phyloP scores from a whole-genome alignment of 2,113 vertebrate species.

The Ailuropoda melanoleuca region DNA sequence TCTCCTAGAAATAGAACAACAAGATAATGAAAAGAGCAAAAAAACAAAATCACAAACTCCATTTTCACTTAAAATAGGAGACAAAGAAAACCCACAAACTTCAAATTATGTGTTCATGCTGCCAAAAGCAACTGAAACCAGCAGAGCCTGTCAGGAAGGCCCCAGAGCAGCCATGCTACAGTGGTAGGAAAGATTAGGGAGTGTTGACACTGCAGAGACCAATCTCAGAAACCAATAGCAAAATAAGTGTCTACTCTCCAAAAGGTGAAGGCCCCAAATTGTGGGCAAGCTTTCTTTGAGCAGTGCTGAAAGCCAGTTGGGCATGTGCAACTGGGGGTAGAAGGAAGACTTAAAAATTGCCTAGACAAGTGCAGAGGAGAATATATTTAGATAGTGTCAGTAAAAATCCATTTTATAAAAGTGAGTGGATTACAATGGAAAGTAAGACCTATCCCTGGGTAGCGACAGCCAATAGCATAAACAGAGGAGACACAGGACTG shows the following conservation, averaged over 20 bases:
- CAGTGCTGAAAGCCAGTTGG: neutral
- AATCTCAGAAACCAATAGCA: neutral
- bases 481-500: neutral
- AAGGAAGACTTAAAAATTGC: neutral
- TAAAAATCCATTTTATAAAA: neutral
- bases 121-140: neutral
- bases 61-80: conserved; percentile 28
- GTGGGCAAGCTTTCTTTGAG: fast-evolving
- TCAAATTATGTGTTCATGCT: neutral
- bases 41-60: neutral
- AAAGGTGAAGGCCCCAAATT: neutral
- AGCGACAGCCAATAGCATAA: neutral
- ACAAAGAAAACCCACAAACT: conserved; percentile 35
- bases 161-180: neutral
- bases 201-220: neutral
- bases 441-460: neutral
- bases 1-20: conserved; percentile 40
- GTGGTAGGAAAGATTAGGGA: fast-evolving
- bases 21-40: conserved; percentile 10
- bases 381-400: neutral
- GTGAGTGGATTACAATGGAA: neutral
- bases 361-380: neutral
- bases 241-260: neutral
- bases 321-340: neutral
- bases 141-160: neutral